Evolutionary conservation across 2,888 invertebrate genomes (phyloP).

Genomic region (Cheiracanthium punctorium): DNA sequence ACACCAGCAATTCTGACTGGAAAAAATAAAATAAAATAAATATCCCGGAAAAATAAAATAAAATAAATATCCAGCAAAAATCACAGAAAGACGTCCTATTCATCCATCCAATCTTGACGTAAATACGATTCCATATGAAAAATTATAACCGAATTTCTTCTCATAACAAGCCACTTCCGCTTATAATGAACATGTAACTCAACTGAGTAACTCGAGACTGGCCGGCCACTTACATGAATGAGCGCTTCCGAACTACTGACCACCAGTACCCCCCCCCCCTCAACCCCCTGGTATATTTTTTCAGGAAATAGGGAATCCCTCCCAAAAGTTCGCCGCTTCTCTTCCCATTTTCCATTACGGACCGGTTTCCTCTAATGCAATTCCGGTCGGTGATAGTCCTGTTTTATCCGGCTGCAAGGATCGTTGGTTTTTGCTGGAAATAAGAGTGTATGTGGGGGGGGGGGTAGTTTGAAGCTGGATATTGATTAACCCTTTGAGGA

Average conservation of each 20-base stretch:
- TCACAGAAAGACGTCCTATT: neutral
- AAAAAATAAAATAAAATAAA: too few relatives aligned
- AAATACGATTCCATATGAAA: neutral
- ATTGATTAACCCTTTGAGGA: too few relatives aligned
- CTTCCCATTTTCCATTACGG: conserved; percentile 18
- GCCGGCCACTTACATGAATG: conserved; percentile 2
- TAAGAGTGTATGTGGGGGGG: too few relatives aligned
- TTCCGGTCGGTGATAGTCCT: conserved; percentile 28
- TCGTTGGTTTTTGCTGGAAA: conserved; percentile 14
- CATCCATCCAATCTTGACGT: neutral
- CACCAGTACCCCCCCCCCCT: too few relatives aligned
- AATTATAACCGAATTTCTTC: neutral
- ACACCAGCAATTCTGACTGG: too few relatives aligned
- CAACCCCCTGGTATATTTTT: neutral
- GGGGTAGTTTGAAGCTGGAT: too few relatives aligned
- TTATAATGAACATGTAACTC: conserved; percentile 55
- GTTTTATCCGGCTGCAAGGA: conserved; percentile 30
- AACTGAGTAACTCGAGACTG: conserved; percentile 22
- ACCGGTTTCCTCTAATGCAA: conserved; percentile 57
- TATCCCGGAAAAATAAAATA: too few relatives aligned
- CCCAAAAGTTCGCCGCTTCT: neutral
- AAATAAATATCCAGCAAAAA: too few relatives aligned
- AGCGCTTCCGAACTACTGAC: neutral
- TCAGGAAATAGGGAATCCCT: conserved; percentile 11
- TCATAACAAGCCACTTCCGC: conserved; percentile 28